phyloP scores from a whole-genome alignment of 2,888 invertebrate genomes.

The Iphiclides podalirius region DNA sequence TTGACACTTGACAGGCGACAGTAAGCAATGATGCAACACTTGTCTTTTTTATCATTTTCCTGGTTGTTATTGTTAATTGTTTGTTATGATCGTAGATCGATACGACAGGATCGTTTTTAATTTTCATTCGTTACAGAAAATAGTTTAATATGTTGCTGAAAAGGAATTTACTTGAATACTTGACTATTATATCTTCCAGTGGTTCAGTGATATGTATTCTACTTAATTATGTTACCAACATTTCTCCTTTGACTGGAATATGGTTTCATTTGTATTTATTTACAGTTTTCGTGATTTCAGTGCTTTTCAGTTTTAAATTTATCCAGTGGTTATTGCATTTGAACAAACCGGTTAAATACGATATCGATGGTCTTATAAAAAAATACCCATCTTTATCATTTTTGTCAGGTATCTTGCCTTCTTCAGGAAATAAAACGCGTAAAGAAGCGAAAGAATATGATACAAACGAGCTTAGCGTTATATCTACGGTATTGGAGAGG shows the following conservation, averaged over 20 bases:
- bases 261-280: constrained; percentile 68
- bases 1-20: no score
- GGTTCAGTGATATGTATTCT: constrained; percentile 53
- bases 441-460: constrained; percentile 59
- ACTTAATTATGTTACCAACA: constrained; percentile 59
- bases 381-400: constrained; percentile 50
- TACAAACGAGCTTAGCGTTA: constrained; percentile 68
- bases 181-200: constrained; percentile 51
- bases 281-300: constrained; percentile 59
- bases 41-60: no score
- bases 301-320: constrained; percentile 72
- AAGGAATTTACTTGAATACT: constrained; percentile 57
- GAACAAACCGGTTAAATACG: constrained; percentile 73
- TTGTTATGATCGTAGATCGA: no score
- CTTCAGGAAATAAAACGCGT: constrained; percentile 29
- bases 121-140: background rate
- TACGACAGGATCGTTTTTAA: no score
- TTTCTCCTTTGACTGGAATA: constrained; percentile 62
- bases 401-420: constrained; percentile 43
- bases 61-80: no score
- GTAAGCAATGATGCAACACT: no score
- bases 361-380: constrained; percentile 47
- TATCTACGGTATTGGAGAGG: constrained; percentile 67
- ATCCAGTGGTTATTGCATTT: constrained; percentile 75
- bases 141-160: constrained; percentile 49